These are phyloP conservation scores for Paracanthobrama guichenoti DNA, from an alignment of 2,113 vertebrate genomes.

Conservation along the genomic window DNA sequence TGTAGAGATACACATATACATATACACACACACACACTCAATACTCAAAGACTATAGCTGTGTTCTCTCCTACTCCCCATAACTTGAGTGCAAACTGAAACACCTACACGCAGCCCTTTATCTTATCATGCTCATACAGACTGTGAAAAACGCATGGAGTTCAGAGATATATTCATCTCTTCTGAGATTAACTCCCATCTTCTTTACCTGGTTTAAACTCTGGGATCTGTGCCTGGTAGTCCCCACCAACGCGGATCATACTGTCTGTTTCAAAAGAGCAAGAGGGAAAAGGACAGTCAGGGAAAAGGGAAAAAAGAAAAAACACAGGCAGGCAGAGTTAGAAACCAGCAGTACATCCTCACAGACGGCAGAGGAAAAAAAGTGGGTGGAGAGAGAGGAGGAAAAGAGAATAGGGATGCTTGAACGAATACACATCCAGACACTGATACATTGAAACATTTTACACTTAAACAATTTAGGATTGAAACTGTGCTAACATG, in stretches of 20 bases:
- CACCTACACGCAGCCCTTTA: conserved; percentile 32
- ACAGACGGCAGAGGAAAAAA: conserved; percentile 55
- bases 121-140: conserved; percentile 24
- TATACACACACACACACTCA: too few species aligned
- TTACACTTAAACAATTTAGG: neutral
- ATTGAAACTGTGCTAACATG: neutral
- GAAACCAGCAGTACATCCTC: conserved; percentile 11
- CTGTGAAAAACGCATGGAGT: neutral
- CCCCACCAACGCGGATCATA: conserved; percentile 92
- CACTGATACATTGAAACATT: neutral
- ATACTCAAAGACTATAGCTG: neutral
- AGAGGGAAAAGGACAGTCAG: conserved; percentile 16
- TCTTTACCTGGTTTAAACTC: conserved; percentile 89
- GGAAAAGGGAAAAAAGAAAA: neutral
- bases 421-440: conserved; percentile 19
- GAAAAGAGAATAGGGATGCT: conserved; percentile 50
- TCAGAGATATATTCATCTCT: neutral
- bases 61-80: conserved; percentile 2
- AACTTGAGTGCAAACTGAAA: conserved; percentile 24
- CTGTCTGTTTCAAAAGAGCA: conserved; percentile 77
- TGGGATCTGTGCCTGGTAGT: conserved; percentile 92
- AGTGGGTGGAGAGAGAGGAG: conserved; percentile 58
- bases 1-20: too few species aligned
- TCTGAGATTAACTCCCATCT: neutral
- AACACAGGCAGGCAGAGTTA: conserved; percentile 36